Evolutionary conservation across 2,113 vertebrate genomes (phyloP).

Genomic region (Heterotis niloticus): DNA sequence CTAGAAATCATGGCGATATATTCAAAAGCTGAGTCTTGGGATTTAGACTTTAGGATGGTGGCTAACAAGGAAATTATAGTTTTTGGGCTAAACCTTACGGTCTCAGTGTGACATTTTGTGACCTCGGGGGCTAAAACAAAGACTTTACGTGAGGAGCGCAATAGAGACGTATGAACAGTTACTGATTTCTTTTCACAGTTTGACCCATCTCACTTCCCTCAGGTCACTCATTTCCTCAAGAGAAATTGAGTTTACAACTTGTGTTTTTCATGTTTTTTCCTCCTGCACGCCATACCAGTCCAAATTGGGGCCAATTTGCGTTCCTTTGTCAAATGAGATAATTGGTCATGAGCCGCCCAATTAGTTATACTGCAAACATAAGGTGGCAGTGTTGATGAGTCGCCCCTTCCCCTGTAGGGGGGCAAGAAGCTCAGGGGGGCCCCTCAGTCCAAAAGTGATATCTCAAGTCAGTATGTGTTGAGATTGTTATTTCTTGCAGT

Average conservation of each 20-base stretch:
- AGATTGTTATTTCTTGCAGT: too few relatives aligned
- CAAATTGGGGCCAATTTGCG: constrained; percentile 29
- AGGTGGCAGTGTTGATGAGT: constrained; percentile 39
- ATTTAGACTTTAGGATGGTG: too few relatives aligned
- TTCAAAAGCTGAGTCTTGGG: too few relatives aligned
- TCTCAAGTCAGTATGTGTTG: too few relatives aligned
- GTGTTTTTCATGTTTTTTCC: constrained; percentile 1
- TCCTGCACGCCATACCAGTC: constrained; percentile 22
- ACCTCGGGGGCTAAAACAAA: too few relatives aligned
- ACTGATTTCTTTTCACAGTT: neutral
- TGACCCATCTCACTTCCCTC: neutral
- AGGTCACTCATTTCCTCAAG: neutral
- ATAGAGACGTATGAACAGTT: neutral
- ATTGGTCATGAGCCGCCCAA: constrained; percentile 43
- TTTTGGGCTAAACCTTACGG: too few relatives aligned
- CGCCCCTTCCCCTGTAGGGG: neutral
- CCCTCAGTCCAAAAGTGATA: too few relatives aligned
- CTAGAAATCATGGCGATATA: too few relatives aligned
- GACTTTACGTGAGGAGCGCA: too few relatives aligned
- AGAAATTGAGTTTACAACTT: neutral
- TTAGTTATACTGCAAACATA: constrained; percentile 53
- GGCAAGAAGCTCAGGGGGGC: neutral
- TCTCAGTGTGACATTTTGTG: too few relatives aligned
- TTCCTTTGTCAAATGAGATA: constrained; percentile 50
- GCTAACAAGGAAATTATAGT: too few relatives aligned